Evolutionary conservation across 2,797 vertebrate species (phyloP).

Genomic region (Molossus molossus): DNA sequence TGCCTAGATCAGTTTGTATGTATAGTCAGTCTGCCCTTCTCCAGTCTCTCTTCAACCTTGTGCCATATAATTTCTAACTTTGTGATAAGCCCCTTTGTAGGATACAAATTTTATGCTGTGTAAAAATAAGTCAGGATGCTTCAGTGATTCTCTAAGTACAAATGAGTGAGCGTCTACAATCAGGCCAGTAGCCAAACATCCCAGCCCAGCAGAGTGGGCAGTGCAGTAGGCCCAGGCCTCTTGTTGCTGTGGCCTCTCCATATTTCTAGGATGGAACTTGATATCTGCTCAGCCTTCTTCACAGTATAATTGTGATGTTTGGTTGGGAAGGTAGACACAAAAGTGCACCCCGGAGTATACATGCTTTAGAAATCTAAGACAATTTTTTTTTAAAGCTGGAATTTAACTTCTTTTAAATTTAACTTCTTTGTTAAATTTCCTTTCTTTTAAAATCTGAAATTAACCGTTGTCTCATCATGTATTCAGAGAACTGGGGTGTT

Average conservation of each 20-base stretch:
- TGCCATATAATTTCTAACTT: background rate
- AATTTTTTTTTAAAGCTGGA: background rate
- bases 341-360: background rate
- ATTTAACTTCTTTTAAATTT: background rate
- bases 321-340: background rate
- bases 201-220: background rate
- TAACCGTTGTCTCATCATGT: background rate
- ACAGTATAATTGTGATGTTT: background rate
- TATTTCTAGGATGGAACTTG: background rate
- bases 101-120: background rate
- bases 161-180: background rate
- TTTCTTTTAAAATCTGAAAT: constrained; percentile 49
- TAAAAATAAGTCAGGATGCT: background rate
- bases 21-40: background rate
- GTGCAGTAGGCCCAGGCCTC: background rate
- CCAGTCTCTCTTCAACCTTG: background rate
- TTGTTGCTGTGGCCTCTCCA: background rate
- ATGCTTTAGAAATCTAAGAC: constrained; percentile 32
- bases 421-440: background rate
- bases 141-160: background rate
- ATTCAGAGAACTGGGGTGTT: background rate
- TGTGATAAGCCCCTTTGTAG: background rate
- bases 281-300: background rate
- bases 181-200: background rate
- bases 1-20: background rate